These are phyloP conservation scores for Argynnis bischoffii DNA, from an alignment of 2,888 invertebrate species.

Conservation along the genomic window DNA sequence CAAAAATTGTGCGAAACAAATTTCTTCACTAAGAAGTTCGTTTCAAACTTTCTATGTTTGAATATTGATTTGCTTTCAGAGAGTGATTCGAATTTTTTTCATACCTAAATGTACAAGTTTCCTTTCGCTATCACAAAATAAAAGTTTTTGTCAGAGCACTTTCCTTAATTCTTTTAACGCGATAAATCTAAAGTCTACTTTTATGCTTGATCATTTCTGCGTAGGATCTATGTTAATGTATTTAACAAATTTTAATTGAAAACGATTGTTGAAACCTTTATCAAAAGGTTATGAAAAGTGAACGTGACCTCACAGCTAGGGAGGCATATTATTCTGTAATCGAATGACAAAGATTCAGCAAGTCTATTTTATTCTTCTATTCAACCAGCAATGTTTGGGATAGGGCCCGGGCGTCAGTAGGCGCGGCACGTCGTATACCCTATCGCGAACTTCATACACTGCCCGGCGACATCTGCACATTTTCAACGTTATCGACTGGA, in stretches of 20 bases:
- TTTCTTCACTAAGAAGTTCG: slow-evolving; percentile 51
- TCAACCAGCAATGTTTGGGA: slow-evolving; percentile 45
- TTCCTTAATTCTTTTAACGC: slow-evolving; percentile 66
- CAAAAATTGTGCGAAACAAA: slow-evolving; percentile 53
- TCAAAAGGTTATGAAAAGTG: slow-evolving; percentile 11
- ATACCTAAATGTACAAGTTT: slow-evolving; percentile 78
- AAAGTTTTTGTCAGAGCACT: slow-evolving; percentile 66
- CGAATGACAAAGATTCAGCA: slow-evolving; percentile 48
- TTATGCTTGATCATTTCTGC: slow-evolving; percentile 44
- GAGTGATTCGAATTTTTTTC: slow-evolving; percentile 71
- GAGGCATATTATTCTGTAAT: slow-evolving; percentile 24
- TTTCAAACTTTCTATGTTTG: slow-evolving; percentile 67
- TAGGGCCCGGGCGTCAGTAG: slow-evolving; percentile 53
- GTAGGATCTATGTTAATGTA: slow-evolving; percentile 20
- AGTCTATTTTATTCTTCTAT: slow-evolving; percentile 48
- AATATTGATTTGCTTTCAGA: slow-evolving; percentile 73
- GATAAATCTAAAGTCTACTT: slow-evolving; percentile 63
- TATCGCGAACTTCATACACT: slow-evolving; percentile 72
- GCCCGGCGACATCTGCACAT: slow-evolving; percentile 76
- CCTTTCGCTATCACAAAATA: slow-evolving; percentile 69
- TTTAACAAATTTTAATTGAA: slow-evolving; percentile 21
- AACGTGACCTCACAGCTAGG: slow-evolving; percentile 18
- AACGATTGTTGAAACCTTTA: slow-evolving; percentile 1
- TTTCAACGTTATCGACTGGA: slow-evolving; percentile 72
- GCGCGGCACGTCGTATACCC: slow-evolving; percentile 68